Base-by-base conservation (phyloP, 1,140 invertebrate genomes). In the Eupeodes corollae region DNA sequence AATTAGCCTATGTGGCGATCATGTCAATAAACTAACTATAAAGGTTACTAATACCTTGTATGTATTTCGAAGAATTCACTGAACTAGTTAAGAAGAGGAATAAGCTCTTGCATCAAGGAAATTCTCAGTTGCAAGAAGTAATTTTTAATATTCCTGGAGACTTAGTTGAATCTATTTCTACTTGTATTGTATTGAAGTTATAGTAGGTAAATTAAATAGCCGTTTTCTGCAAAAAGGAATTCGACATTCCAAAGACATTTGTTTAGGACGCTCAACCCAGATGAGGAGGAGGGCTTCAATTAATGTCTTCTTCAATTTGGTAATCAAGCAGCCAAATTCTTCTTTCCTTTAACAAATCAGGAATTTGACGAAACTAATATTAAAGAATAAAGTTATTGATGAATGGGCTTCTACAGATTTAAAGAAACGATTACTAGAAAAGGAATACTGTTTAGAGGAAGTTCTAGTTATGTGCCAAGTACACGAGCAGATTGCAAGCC, bases 61-160 rank as follows among this genome's bases (percentile, higher is more conserved):
- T n/a, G n/a, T n/a, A n/a, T n/a, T n/a, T n/a, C n/a, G 48, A 56
- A 47, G 50, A 50, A 13, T 56, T 63, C 16, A 56, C 39, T 3
- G 47, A 56, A 30, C 37, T 46, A 30, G 48, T 33, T n/a, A 56
- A 55, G 42, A 56, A 58, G 50, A 56, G 57, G 52, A 56, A 55
- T 42, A 59, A 55, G 42, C 37, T 59, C 32, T 34, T 61, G n/a
- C 52, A 57, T 35, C 37, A 47, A 3, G 58, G 57, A 0, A 57
- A 58, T 8, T 34, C 54, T 1, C 54, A 63, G 26, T 40, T 63
- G 11, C 61, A 66, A 48, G 56, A 66, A 43, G 49, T 61, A 30
- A 57, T 55, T 32, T 64, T 53, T 50, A 47, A 51, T 5, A 48
- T n/a, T n/a, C n/a, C n/a, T n/a, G n/a, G n/a, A n/a, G n/a, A n/a